Percentiles rank a stretch among this genome's conserved stretches.
These are phyloP conservation scores for Myzus persicae DNA, from an alignment of 1,140 invertebrate genomes.

Conservation along the genomic window DNA sequence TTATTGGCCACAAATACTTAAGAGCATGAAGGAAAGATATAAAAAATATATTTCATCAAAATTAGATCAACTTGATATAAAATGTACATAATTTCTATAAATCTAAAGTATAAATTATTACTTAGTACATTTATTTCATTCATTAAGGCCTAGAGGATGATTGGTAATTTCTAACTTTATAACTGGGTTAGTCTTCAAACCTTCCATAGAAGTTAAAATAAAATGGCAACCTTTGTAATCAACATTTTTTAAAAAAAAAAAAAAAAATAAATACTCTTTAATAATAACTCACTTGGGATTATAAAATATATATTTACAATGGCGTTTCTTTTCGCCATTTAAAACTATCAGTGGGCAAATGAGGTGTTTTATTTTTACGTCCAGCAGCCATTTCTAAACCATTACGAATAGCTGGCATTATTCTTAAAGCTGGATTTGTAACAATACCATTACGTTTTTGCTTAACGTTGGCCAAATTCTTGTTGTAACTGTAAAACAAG, in stretches of 20 bases:
- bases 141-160: not conserved
- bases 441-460: constrained; percentile 87
- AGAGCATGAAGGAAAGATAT: not conserved
- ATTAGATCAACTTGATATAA: constrained; percentile 17
- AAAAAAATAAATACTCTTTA: constrained; percentile 12
- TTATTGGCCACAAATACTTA: not conserved
- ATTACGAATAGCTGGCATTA: constrained; percentile 75
- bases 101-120: not conserved
- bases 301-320: constrained; percentile 64
- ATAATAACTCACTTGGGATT: constrained; percentile 33
- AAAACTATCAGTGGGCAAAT: constrained; percentile 69
- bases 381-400: constrained; percentile 72
- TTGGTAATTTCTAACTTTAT: not conserved
- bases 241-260: not conserved
- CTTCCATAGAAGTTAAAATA: not conserved
- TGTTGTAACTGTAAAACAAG: constrained; percentile 37
- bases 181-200: not conserved
- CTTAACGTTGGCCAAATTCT: constrained; percentile 67
- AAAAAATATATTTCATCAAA: constrained; percentile 34
- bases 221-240: not conserved
- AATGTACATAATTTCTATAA: not conserved
- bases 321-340: constrained; percentile 79
- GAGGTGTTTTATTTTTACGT: constrained; percentile 66
- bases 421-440: constrained; percentile 86
- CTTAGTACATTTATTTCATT: not conserved